Evolutionary conservation across 2,113 vertebrate species (phyloP).

Genomic region (Calyptomena viridis): DNA sequence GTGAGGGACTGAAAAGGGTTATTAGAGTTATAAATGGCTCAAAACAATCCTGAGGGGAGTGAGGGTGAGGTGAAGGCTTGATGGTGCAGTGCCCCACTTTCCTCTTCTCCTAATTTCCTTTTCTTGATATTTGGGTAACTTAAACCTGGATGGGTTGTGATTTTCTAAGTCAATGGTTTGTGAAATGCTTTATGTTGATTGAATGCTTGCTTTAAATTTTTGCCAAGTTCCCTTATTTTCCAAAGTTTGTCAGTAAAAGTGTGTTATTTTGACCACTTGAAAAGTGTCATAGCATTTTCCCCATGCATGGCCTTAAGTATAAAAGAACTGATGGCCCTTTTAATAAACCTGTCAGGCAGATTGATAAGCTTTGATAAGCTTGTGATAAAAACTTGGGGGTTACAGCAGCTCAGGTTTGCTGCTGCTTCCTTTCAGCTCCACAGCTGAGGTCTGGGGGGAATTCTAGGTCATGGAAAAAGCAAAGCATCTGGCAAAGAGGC

Average conservation of each 20-base stretch:
- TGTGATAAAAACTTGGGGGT: not conserved
- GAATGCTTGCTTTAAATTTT: not conserved
- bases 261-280: not conserved
- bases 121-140: not conserved
- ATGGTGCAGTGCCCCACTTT: not conserved
- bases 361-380: not conserved
- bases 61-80: not conserved
- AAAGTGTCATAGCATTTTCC: not conserved
- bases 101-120: not conserved
- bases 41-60: no score
- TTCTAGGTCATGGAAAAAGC: not conserved
- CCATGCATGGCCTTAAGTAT: not conserved
- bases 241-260: not conserved
- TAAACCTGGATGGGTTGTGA: not conserved
- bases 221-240: not conserved
- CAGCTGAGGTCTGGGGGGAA: fast-evolving
- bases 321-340: not conserved
- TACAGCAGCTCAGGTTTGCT: not conserved
- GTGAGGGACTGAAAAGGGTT: not conserved
- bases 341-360: not conserved
- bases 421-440: not conserved
- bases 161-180: not conserved
- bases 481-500: not conserved
- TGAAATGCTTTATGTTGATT: not conserved
- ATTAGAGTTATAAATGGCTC: not conserved